Evolutionary conservation across 1,140 invertebrate species (phyloP), one percentile per base, ranked within the genome.

Genomic region (Penaeus japonicus): DNA sequence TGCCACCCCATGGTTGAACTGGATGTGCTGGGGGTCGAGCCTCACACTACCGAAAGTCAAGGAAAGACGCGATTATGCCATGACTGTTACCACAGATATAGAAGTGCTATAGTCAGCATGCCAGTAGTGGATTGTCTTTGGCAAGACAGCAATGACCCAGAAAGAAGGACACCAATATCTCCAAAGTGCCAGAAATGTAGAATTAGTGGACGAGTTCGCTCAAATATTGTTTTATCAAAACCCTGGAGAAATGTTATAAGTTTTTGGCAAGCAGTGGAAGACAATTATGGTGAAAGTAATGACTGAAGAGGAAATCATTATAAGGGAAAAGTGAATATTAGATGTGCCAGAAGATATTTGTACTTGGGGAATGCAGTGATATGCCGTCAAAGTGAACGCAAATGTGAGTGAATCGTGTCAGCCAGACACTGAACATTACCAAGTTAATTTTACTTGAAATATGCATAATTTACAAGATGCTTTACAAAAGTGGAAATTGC

Each of bases 391-490:
- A 59, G 80, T 82, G 80, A 82, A 82, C 27, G 84, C 84, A 79
- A 78, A 35, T 59, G 84, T 85, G 84, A 85, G 84, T 85, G 84
- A 81, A 82, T 83, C 78, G 86, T 75, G 86, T 88, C 78, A 70
- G 30, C 32, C 77, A 77, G 86, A 75, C 86, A 88, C 86, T 54
- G 47, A 83, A 83, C 78, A 75, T 82, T 73, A 87, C 62, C 79
- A 88, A 88, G 86, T 88, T 88, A 88, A 82, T 88, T 88, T 88
- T 82, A 81, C 47, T 83, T 88, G 79, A 83, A 88, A 88, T 88
- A 88, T 88, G 86, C 86, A 88, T 88, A 88, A 88, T 88, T 88
- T 88, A 82, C 86, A 88, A 82, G 86, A 88, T 88, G 86, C 86
- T 88, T 88, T 88, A 88, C 86, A 88, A 88, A 83, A 88, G 86